Evolutionary conservation across 2,797 vertebrate species (phyloP).

Genomic region (Hydrophis major): DNA sequence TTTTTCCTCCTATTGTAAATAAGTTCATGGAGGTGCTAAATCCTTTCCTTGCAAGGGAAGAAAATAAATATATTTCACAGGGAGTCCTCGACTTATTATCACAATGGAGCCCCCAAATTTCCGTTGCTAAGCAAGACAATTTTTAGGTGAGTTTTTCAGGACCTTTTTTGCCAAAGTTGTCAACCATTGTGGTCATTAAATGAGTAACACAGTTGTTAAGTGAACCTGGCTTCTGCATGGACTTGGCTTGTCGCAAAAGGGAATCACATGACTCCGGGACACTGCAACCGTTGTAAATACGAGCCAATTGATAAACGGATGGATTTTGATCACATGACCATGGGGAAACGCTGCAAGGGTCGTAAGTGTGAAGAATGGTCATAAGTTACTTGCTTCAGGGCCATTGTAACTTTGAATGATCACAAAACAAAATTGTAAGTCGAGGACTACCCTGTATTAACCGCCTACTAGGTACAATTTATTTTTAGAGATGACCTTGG

Average conservation of each 20-base stretch:
- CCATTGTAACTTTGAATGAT: neutral
- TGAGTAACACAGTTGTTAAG: no score
- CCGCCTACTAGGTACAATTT: no score
- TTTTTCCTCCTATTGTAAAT: neutral
- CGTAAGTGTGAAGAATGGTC: neutral
- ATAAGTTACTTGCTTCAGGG: neutral
- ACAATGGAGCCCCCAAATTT: neutral
- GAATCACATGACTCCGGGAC: neutral
- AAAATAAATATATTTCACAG: neutral
- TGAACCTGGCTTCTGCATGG: neutral
- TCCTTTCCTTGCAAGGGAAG: neutral
- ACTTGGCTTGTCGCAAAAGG: neutral
- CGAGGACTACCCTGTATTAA: neutral
- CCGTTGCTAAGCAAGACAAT: neutral
- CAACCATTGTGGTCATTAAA: neutral
- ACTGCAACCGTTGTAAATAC: fast-evolving
- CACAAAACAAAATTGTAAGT: neutral
- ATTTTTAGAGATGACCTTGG: no score
- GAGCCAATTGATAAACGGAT: neutral
- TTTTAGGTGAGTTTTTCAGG: no score
- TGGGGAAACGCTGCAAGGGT: neutral
- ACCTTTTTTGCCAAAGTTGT: neutral
- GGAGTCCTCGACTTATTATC: neutral
- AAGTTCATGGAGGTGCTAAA: neutral
- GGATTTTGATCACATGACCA: neutral